Percentiles rank a stretch among this genome's conserved stretches.
phyloP scores from a whole-genome alignment of 2,888 invertebrate species.

The Cantharis rustica region DNA sequence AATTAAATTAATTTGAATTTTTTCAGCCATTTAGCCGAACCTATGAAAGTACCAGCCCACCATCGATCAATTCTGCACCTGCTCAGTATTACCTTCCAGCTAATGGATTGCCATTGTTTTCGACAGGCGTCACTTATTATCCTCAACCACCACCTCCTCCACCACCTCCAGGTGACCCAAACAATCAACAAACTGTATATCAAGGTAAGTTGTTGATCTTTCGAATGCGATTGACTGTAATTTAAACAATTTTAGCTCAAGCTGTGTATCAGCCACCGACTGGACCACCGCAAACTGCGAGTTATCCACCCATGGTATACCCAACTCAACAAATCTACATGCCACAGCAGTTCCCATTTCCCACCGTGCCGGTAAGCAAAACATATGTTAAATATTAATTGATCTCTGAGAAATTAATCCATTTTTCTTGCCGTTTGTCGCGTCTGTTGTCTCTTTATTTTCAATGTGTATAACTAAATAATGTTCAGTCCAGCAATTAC shows the following conservation, averaged over 20 bases:
- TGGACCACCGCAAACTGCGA: constrained; percentile 52
- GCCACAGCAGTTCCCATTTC: constrained; percentile 56
- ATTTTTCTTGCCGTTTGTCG: not conserved
- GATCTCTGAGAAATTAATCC: not conserved
- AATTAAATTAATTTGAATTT: constrained; percentile 7
- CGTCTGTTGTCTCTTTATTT: not conserved
- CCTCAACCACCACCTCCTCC: constrained; percentile 42
- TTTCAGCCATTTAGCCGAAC: constrained; percentile 58
- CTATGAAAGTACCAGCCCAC: constrained; percentile 61
- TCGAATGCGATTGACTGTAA: not conserved
- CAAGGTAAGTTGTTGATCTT: constrained; percentile 45
- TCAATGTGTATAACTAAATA: constrained; percentile 15
- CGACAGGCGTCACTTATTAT: constrained; percentile 53
- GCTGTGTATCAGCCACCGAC: constrained; percentile 52
- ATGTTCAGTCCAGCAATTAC: constrained; percentile 56
- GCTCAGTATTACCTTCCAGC: constrained; percentile 55
- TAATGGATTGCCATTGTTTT: constrained; percentile 47
- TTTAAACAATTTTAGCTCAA: constrained; percentile 40
- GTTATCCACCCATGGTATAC: constrained; percentile 54
- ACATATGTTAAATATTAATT: not conserved
- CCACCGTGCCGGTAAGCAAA: constrained; percentile 54
- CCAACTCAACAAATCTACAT: constrained; percentile 55
- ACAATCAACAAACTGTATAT: constrained; percentile 50
- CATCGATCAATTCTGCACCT: constrained; percentile 56
- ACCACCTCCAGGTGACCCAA: constrained; percentile 46